These are phyloP conservation scores for Criorhina ranunculi DNA, from an alignment of 2,888 invertebrate genomes.

Conservation along the genomic window DNA sequence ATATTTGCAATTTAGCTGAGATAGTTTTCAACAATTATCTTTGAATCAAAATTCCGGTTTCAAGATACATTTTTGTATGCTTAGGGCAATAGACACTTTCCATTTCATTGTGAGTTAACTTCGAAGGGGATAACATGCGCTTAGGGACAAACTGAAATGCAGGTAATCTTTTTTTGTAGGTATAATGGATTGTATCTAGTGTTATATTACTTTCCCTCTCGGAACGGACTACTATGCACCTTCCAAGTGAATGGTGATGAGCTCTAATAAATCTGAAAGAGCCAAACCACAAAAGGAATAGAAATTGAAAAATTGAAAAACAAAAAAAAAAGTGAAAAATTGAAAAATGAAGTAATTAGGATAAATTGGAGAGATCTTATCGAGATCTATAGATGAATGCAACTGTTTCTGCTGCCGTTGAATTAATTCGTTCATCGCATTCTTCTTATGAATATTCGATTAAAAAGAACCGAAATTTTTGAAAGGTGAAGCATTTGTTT, in stretches of 20 bases:
- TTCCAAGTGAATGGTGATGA: background rate
- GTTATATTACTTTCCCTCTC: constrained; percentile 33
- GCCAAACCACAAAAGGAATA: background rate
- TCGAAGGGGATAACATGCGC: background rate
- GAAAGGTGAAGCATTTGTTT: background rate
- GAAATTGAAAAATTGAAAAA: constrained; percentile 9
- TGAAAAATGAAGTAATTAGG: background rate
- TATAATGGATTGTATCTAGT: constrained; percentile 17
- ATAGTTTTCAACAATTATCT: constrained; percentile 11
- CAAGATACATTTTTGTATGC: constrained; percentile 20
- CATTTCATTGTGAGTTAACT: constrained; percentile 17
- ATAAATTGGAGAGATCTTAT: background rate
- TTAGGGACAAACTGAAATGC: constrained; percentile 10
- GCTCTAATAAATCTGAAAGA: constrained; percentile 32
- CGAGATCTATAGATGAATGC: background rate
- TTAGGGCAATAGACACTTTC: constrained; percentile 38
- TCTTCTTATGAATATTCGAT: background rate
- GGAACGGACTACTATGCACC: background rate
- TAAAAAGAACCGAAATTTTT: background rate
- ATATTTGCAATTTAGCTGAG: constrained; percentile 6
- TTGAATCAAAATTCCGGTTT: constrained; percentile 27
- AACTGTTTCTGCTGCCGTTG: background rate
- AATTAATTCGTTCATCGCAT: background rate
- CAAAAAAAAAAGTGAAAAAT: background rate
- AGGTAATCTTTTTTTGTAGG: constrained; percentile 4